A percentile compares a stretch with the other conserved stretches of the same genome.
Evolutionary conservation across 2,113 vertebrate genomes (phyloP).

Genomic region (Dromas ardeola): DNA sequence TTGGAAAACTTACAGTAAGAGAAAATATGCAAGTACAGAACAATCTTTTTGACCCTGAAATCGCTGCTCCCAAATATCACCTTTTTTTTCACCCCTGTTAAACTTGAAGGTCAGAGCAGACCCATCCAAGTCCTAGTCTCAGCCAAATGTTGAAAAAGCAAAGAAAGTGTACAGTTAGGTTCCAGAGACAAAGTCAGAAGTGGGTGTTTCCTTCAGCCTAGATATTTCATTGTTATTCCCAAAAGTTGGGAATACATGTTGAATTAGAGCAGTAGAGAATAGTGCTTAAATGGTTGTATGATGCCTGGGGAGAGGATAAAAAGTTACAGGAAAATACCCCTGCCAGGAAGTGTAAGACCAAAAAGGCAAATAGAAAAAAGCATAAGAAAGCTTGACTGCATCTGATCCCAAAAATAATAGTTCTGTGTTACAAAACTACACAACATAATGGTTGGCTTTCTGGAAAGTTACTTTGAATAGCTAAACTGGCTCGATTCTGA

Average conservation of each 20-base stretch:
- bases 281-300: background rate
- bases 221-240: background rate
- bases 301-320: background rate
- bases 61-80: background rate
- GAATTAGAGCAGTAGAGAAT: background rate
- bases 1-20: background rate
- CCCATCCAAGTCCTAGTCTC: background rate
- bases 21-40: constrained; percentile 17
- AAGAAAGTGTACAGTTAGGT: background rate
- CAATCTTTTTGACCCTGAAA: background rate
- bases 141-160: background rate
- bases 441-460: background rate
- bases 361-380: background rate
- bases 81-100: constrained; percentile 10
- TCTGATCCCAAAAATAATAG: background rate
- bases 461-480: background rate
- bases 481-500: background rate
- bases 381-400: background rate
- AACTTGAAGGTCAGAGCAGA: background rate
- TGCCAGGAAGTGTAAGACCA: background rate
- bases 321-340: background rate
- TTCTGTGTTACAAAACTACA: background rate
- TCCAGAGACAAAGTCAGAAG: background rate
- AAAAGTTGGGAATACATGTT: background rate
- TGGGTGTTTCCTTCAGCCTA: background rate